Percentiles rank a stretch among this genome's conserved stretches.
Evolutionary conservation across 2,113 vertebrate species (phyloP).

Genomic region (Notiomystis cincta): DNA sequence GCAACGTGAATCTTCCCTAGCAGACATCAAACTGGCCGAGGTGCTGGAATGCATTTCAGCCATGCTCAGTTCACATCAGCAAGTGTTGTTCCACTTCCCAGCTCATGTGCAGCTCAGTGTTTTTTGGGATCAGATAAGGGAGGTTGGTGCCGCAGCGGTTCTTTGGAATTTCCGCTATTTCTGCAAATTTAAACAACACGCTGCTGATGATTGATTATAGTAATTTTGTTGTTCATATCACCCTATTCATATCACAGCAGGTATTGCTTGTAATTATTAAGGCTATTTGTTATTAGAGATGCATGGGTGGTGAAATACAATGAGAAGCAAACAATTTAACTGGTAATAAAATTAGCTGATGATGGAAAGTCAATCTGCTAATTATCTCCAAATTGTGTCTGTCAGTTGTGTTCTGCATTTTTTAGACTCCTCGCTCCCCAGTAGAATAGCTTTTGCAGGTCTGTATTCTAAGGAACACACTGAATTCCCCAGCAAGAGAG

Average conservation of each 20-base stretch:
- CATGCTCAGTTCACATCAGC: not conserved
- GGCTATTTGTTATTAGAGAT: conserved; percentile 46
- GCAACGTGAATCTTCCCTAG: not conserved
- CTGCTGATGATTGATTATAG: not conserved
- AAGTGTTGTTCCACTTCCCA: not conserved
- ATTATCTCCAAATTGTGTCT: conserved; percentile 16
- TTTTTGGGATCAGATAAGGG: not conserved
- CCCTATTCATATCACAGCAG: conserved; percentile 47
- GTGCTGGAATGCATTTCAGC: not conserved
- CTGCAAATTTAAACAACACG: not conserved
- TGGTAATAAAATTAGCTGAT: conserved; percentile 48
- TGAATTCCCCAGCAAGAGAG: not conserved
- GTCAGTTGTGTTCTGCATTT: not conserved
- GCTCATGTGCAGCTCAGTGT: not conserved
- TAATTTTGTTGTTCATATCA: conserved; percentile 51
- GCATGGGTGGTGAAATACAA: conserved; percentile 15
- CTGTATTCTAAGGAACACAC: not conserved
- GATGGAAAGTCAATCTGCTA: conserved; percentile 15
- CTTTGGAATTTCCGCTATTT: not conserved
- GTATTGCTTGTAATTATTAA: conserved; percentile 53
- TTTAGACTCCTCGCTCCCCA: not conserved
- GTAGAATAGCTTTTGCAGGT: not conserved
- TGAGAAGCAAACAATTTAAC: conserved; percentile 21
- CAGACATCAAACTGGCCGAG: not conserved
- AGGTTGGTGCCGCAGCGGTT: rapidly evolving